Base-by-base conservation (phyloP, 2,797 vertebrate genomes). In the Periparus ater region DNA sequence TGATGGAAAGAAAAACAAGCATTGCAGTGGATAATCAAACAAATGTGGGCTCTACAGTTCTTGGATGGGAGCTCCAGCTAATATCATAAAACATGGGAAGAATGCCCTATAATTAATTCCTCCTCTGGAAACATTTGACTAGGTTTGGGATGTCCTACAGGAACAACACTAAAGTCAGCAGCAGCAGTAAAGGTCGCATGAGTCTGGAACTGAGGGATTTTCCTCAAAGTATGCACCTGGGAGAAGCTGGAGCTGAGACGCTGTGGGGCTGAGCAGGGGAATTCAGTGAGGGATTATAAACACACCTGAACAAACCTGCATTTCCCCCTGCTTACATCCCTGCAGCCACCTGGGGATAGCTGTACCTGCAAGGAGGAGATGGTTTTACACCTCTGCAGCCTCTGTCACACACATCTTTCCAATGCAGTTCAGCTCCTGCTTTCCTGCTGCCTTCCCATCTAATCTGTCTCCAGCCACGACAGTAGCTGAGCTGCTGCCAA, bases 81-180 rank as follows among this genome's bases (percentile, higher is more conserved):
- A 92, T 60, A 70, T 42, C 92, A 91, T 92, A 95, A 96, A 96
- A 81, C 86, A 76, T 38, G 81, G 90, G 95, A 95, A 96, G 88
- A 95, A 95, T 78, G 82, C 66, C 90, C 71, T 88, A 8, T 87
- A 91, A 95, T 92, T 91, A 94, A 95, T 91, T n/a, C 62, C 61
- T 79, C 57, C 80, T 90, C 87, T 96, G 92, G 91, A 95, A 96
- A 95, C 77, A 87, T 87, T 95, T 95, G 90, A 90, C 60, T 38
- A 11, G 53, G 61, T 92, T 92, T 94, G 96, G 93, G 90, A 79
- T 88, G 78, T 77, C 74, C 88, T 91, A 85, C 62, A 88, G 87
- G 80, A 95, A 67, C 92, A 96, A 88, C 78, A 62, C 29, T 77
- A 75, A 66, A 89, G 82, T 83, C 90, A 91, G 3, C 70, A 88